A percentile compares a stretch with the other conserved stretches of the same genome.
These are phyloP conservation scores for Pelmatolapia mariae DNA, from an alignment of 2,113 vertebrate genomes.

Conservation along the genomic window DNA sequence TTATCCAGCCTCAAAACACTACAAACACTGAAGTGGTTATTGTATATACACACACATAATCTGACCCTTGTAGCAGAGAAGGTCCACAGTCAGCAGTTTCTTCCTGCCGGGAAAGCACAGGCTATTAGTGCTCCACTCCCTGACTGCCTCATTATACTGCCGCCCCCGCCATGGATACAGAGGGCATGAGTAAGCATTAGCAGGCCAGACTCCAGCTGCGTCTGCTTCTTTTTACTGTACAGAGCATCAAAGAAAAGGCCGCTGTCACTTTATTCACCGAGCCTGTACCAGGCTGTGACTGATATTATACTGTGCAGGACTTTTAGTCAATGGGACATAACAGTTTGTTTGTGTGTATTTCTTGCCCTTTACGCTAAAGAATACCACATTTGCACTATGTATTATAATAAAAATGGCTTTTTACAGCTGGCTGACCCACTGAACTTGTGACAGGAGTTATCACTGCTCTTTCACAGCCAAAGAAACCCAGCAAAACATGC, in stretches of 20 bases:
- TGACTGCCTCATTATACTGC: neutral
- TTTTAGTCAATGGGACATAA: neutral
- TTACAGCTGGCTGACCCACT: slow-evolving; percentile 1
- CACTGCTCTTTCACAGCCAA: neutral
- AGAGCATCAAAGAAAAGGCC: neutral
- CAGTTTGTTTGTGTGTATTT: neutral
- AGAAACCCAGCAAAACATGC: neutral
- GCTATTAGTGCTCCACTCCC: slow-evolving; percentile 27
- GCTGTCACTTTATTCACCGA: neutral
- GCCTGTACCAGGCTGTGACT: neutral
- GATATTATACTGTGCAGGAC: neutral
- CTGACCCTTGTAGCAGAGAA: slow-evolving; percentile 7
- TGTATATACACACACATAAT: neutral
- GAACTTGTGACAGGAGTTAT: neutral
- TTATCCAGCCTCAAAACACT: neutral
- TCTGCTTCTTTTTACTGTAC: neutral
- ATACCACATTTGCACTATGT: neutral
- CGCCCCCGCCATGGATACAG: neutral
- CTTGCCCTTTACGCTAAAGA: neutral
- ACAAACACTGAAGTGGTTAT: neutral
- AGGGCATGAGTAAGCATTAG: slow-evolving; percentile 22
- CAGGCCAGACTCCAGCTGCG: neutral
- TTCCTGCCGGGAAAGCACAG: slow-evolving; percentile 8
- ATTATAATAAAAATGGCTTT: neutral
- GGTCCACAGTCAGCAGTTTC: slow-evolving; percentile 36